phyloP scores from a whole-genome alignment of 2,888 invertebrate genomes.

The Microdon myrmicae region DNA sequence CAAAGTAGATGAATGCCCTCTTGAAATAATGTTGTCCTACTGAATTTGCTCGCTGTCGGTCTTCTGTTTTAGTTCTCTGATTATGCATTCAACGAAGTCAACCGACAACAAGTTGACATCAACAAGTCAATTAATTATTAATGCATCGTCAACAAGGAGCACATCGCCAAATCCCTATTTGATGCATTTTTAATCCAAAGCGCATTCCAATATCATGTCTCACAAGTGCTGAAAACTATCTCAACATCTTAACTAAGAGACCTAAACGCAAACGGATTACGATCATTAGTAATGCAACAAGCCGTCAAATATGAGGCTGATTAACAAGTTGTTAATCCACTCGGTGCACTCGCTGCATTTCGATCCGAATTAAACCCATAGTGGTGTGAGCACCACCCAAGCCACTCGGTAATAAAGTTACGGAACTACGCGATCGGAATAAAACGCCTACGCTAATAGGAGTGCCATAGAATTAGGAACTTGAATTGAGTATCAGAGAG shows the following conservation, averaged over 20 bases:
- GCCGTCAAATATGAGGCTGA: constrained; percentile 26
- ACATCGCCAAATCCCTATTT: constrained; percentile 1
- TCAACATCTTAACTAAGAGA: neutral
- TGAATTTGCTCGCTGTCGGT: too few species aligned
- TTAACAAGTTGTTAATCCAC: constrained; percentile 27
- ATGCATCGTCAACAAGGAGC: constrained; percentile 5
- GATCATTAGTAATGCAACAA: constrained; percentile 14
- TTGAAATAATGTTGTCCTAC: too few species aligned
- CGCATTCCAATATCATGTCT: constrained; percentile 19
- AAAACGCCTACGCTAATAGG: constrained; percentile 3
- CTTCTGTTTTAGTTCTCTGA: too few species aligned
- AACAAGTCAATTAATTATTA: too few species aligned
- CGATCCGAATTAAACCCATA: neutral
- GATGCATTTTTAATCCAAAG: constrained; percentile 9
- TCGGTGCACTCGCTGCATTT: constrained; percentile 9
- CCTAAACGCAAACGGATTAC: too few species aligned
- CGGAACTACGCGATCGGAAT: constrained; percentile 29
- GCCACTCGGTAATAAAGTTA: constrained; percentile 38
- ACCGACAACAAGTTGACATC: too few species aligned
- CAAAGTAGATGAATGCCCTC: too few species aligned
- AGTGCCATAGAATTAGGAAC: constrained; percentile 25
- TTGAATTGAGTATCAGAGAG: constrained; percentile 1
- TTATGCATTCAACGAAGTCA: too few species aligned
- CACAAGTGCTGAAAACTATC: constrained; percentile 9
- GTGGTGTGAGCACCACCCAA: constrained; percentile 21